Percentiles rank a stretch among this genome's conserved stretches.
Conservation (phyloP, 2,888 invertebrate species). For the Caenorhabditis japonica region DNA sequence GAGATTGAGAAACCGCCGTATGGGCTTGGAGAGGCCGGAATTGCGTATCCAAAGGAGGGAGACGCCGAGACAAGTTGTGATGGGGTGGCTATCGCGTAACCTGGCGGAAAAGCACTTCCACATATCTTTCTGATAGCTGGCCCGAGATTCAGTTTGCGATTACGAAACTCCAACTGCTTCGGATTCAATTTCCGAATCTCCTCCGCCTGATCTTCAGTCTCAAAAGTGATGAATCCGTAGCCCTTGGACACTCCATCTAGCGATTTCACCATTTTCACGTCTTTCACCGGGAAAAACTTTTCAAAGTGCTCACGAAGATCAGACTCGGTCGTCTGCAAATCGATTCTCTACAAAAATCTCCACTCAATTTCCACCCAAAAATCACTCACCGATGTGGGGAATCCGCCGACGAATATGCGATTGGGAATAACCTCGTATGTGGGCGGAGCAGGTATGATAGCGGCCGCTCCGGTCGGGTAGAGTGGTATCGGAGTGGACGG, state of each 20-base stretch:
- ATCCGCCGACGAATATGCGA: slow-evolving; percentile 94
- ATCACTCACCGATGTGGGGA: slow-evolving; percentile 84
- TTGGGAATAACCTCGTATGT: slow-evolving; percentile 85
- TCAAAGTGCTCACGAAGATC: slow-evolving; percentile 82
- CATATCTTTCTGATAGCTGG: slow-evolving; percentile 63
- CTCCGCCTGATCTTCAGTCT: slow-evolving; percentile 88
- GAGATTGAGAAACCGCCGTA: slow-evolving; percentile 7
- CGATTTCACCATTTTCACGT: slow-evolving; percentile 94
- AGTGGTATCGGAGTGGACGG: slow-evolving; percentile 38
- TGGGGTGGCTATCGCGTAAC: slow-evolving; percentile 25
- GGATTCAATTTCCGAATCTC: slow-evolving; percentile 42
- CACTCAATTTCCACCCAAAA: no score
- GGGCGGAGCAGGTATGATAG: slow-evolving; percentile 42
- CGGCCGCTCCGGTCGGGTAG: slow-evolving; percentile 51
- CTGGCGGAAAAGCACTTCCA: slow-evolving; percentile 20
- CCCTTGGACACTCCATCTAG: slow-evolving; percentile 94
- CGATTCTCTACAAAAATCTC: no score
- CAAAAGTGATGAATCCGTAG: slow-evolving; percentile 88
- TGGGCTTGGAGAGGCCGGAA: slow-evolving; percentile 12
- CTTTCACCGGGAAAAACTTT: slow-evolving; percentile 84
- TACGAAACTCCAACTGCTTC: slow-evolving; percentile 62
- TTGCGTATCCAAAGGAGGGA: slow-evolving; percentile 25
- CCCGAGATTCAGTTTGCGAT: slow-evolving; percentile 61
- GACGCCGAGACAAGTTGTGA: slow-evolving; percentile 21
- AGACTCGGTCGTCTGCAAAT: slow-evolving; percentile 59